Evolutionary conservation across 2,113 vertebrate species (phyloP).

Genomic region (Eonycteris spelaea): DNA sequence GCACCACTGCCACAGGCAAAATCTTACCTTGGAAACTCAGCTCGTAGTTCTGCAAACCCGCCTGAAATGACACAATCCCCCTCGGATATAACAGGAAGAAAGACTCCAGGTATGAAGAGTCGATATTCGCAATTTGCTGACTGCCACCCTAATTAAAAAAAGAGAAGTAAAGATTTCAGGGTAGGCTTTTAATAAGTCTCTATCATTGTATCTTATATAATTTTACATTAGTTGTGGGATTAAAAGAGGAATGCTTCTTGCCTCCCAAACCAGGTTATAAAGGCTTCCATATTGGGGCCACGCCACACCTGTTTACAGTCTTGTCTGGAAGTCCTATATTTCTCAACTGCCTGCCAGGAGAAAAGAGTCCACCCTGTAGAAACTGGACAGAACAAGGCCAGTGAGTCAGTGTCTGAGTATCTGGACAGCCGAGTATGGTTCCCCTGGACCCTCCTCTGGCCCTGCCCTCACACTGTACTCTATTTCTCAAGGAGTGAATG

Average conservation of each 20-base stretch:
- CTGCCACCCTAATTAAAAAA: not conserved
- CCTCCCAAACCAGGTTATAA: not conserved
- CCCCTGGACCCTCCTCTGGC: no score
- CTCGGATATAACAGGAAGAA: conserved; percentile 77
- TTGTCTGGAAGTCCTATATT: not conserved
- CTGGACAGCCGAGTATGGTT: no score
- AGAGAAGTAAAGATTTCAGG: not conserved
- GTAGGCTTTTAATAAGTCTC: not conserved
- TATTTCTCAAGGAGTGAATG: no score
- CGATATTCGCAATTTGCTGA: not conserved
- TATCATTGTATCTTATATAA: not conserved
- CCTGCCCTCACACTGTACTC: no score
- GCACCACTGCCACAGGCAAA: not conserved
- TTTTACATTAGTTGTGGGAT: not conserved
- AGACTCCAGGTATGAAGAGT: conserved; percentile 85
- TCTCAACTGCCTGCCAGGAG: not conserved
- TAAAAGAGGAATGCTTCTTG: not conserved
- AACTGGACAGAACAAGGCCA: not conserved
- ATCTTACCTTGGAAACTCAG: conserved; percentile 89
- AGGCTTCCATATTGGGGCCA: not conserved
- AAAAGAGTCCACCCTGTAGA: not conserved
- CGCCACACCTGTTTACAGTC: not conserved
- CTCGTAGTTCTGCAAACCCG: conserved; percentile 81
- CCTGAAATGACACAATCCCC: conserved; percentile 77
- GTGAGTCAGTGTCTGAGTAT: no score